These are phyloP conservation scores for Leguminivora glycinivorella DNA, from an alignment of 1,140 invertebrate genomes.

Conservation along the genomic window DNA sequence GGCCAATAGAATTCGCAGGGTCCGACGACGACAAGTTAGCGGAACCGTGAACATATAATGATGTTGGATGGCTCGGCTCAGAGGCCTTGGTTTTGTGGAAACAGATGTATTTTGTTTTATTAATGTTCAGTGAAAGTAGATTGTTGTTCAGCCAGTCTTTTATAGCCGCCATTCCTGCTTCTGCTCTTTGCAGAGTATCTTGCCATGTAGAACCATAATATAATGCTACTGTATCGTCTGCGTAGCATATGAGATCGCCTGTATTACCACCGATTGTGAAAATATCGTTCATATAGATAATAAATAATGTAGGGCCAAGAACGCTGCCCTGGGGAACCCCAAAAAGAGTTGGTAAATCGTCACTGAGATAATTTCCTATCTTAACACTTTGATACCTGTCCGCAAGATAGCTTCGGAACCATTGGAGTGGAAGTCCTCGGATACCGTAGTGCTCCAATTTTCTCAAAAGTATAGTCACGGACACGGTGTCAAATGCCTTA, in stretches of 20 bases:
- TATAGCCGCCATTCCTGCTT: not conserved
- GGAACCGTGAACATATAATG: too few species aligned
- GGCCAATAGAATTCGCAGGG: too few species aligned
- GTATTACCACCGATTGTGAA: not conserved
- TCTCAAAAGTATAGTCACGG: too few species aligned
- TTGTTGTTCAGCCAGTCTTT: not conserved
- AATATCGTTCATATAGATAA: too few species aligned
- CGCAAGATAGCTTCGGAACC: constrained; percentile 20
- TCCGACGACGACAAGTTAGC: too few species aligned
- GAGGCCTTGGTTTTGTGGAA: constrained; percentile 19
- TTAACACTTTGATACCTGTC: not conserved
- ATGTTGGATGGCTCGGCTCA: too few species aligned
- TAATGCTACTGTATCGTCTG: constrained; percentile 9
- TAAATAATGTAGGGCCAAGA: constrained; percentile 1
- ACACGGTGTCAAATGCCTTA: too few species aligned
- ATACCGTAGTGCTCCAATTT: constrained; percentile 4
- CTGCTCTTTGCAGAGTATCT: not conserved
- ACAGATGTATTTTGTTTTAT: too few species aligned
- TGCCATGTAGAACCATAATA: not conserved
- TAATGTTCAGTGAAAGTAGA: constrained; percentile 2
- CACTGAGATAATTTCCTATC: not conserved
- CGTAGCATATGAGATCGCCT: not conserved
- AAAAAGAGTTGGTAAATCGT: not conserved
- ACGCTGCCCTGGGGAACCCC: constrained; percentile 16
- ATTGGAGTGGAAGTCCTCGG: constrained; percentile 14